phyloP scores from a whole-genome alignment of 2,888 invertebrate species.

The Cosmia trapezina region DNA sequence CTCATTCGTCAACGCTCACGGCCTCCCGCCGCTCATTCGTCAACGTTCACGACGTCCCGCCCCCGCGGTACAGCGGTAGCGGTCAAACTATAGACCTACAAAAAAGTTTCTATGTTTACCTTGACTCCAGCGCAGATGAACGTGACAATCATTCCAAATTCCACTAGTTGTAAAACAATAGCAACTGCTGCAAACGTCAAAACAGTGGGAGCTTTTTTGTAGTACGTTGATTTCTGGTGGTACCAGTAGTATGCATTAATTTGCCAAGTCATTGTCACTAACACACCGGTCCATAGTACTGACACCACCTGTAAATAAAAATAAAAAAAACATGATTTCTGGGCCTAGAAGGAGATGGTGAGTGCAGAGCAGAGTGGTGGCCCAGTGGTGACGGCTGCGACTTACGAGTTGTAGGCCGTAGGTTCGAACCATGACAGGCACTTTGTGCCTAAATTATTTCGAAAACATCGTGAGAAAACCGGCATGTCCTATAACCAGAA shows the following conservation, averaged over 20 bases:
- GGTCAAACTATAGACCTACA: background rate
- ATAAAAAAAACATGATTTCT: background rate
- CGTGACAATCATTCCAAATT: constrained; percentile 30
- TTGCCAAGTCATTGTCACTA: background rate
- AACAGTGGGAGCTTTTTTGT: background rate
- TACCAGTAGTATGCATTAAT: background rate
- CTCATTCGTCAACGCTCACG: too few species aligned
- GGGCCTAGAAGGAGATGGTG: background rate
- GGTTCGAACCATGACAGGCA: too few species aligned
- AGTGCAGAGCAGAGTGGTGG: too few species aligned
- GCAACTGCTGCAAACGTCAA: background rate
- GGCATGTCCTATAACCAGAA: too few species aligned
- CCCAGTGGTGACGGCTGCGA: too few species aligned
- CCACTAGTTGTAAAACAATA: constrained; percentile 19
- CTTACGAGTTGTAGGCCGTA: too few species aligned
- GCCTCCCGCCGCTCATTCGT: too few species aligned
- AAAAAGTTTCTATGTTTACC: background rate
- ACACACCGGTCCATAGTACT: constrained; percentile 24
- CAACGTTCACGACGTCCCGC: too few species aligned
- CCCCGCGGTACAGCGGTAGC: too few species aligned
- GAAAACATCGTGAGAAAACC: too few species aligned
- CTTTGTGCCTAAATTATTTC: too few species aligned
- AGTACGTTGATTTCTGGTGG: accelerated
- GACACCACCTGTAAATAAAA: constrained; percentile 28
- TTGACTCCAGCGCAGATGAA: constrained; percentile 34